These are phyloP conservation scores for Yponomeuta sedellus DNA, from an alignment of 2,888 invertebrate genomes.

Conservation along the genomic window DNA sequence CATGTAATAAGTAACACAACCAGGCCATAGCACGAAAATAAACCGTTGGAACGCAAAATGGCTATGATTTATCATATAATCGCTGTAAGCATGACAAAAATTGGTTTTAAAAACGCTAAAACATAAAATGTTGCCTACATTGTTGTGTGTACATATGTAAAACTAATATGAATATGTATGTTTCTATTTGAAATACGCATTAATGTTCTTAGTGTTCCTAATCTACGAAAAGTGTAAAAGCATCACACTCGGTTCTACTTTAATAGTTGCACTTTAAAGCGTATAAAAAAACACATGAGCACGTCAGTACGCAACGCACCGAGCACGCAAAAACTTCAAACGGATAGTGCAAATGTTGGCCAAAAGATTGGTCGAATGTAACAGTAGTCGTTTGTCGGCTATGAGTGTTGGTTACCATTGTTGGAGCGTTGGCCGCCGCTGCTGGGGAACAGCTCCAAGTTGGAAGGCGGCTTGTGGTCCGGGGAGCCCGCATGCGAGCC, in stretches of 20 bases:
- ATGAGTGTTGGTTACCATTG: slow-evolving; percentile 80
- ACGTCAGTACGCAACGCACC: background rate
- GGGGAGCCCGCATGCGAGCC: slow-evolving; percentile 78
- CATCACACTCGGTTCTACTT: background rate
- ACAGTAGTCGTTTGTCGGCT: background rate
- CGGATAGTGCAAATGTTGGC: background rate
- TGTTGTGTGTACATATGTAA: background rate
- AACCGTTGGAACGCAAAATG: background rate
- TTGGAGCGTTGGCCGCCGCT: slow-evolving; percentile 82
- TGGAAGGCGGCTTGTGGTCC: slow-evolving; percentile 82
- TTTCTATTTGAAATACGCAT: no score
- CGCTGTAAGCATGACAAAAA: background rate
- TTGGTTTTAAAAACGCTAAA: background rate
- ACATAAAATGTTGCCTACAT: background rate
- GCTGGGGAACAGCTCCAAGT: slow-evolving; percentile 82
- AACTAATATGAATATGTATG: background rate
- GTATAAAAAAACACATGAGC: background rate
- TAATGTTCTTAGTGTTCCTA: no score
- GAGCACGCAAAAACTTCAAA: background rate
- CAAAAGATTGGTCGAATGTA: background rate
- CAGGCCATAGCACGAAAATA: background rate
- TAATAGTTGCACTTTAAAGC: background rate
- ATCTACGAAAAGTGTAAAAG: background rate
- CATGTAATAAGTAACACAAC: background rate
- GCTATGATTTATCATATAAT: background rate